These are phyloP conservation scores for Scaptomyza cyrtandrae DNA, from an alignment of 2,888 invertebrate genomes.

Conservation along the genomic window DNA sequence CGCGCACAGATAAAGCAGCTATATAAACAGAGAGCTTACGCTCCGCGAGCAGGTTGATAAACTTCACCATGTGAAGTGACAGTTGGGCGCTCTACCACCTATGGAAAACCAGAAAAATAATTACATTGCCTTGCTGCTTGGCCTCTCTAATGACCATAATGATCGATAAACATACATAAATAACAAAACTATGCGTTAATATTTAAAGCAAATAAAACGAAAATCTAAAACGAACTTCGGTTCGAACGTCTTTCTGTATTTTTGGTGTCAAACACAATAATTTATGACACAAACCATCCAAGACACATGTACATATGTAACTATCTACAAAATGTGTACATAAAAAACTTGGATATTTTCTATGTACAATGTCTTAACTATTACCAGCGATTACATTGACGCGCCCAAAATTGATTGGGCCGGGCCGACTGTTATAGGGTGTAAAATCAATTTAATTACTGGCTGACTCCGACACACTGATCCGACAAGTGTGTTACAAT, in stretches of 20 bases:
- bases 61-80: slow-evolving; percentile 68
- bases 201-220: slow-evolving; percentile 69
- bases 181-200: slow-evolving; percentile 63
- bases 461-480: slow-evolving; percentile 8
- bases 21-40: slow-evolving; percentile 51
- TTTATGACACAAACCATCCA: slow-evolving; percentile 62
- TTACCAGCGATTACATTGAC: slow-evolving; percentile 67
- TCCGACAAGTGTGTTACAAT: slow-evolving; percentile 51
- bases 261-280: slow-evolving; percentile 66
- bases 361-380: slow-evolving; percentile 18
- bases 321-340: background rate
- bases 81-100: slow-evolving; percentile 47
- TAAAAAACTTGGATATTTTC: slow-evolving; percentile 40
- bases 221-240: slow-evolving; percentile 30
- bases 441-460: slow-evolving; percentile 76
- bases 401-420: slow-evolving; percentile 68
- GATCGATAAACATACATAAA: slow-evolving; percentile 66
- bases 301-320: background rate
- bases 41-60: slow-evolving; percentile 60
- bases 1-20: slow-evolving; percentile 66
- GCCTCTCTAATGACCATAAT: slow-evolving; percentile 69
- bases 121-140: slow-evolving; percentile 42
- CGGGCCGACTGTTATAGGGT: slow-evolving; percentile 37
- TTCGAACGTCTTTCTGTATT: slow-evolving; percentile 2
- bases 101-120: slow-evolving; percentile 46